A percentile compares a stretch with the other conserved stretches of the same genome.
Evolutionary conservation across 2,113 vertebrate genomes (phyloP).

Genomic region (Sciurus niger): DNA sequence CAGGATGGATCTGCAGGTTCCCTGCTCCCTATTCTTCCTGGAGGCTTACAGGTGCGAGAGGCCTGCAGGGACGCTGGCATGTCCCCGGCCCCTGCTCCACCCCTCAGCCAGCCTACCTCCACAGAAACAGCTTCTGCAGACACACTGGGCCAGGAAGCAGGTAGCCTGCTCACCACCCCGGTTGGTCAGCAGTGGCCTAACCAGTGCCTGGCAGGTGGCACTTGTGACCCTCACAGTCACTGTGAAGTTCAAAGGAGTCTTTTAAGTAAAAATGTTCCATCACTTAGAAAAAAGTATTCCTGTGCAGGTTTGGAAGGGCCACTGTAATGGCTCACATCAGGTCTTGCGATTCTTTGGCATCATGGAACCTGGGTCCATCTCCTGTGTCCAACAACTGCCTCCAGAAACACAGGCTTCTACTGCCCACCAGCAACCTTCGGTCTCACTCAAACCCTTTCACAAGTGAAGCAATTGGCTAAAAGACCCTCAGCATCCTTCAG

Average conservation of each 20-base stretch:
- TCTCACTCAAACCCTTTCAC: not conserved
- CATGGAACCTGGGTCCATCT: not conserved
- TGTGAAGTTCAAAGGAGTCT: not conserved
- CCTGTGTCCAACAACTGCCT: not conserved
- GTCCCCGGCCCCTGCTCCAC: accelerated
- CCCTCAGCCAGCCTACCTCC: not conserved
- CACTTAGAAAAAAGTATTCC: not conserved
- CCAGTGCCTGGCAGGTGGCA: not conserved
- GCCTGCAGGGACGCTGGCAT: too few species aligned
- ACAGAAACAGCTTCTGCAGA: not conserved
- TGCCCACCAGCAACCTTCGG: not conserved
- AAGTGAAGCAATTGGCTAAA: not conserved
- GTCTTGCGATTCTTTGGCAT: not conserved
- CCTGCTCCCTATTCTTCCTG: not conserved
- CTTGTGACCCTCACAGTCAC: not conserved
- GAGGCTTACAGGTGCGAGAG: not conserved
- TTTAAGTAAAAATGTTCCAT: not conserved
- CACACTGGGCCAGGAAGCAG: not conserved
- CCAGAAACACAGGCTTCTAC: not conserved
- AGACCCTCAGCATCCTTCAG: too few species aligned
- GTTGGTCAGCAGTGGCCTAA: not conserved
- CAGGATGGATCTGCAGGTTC: too few species aligned
- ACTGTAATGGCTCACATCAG: not conserved
- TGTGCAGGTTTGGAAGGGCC: too few species aligned
- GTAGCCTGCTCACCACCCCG: not conserved